Evolutionary conservation across 2,888 invertebrate species (phyloP).

Genomic region (Napeogenes inachia): DNA sequence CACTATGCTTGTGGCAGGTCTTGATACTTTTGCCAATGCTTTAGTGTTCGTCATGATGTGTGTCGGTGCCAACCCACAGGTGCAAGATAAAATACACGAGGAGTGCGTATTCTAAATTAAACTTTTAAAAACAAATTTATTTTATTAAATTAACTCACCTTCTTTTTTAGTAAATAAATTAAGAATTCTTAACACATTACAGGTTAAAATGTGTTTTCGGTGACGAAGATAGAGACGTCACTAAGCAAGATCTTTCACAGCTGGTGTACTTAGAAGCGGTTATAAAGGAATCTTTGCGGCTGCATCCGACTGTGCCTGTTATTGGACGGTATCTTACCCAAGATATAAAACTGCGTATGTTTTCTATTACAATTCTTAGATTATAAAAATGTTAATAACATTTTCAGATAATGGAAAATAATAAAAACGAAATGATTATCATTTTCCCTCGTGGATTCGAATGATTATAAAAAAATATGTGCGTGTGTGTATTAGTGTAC

Average conservation of each 20-base stretch:
- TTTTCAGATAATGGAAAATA: no score
- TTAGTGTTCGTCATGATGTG: conserved; percentile 60
- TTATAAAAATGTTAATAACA: no score
- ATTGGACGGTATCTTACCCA: conserved; percentile 44
- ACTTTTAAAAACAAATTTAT: no score
- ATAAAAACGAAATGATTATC: no score
- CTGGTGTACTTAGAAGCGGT: conserved; percentile 51
- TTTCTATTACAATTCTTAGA: no score
- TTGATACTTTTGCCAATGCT: conserved; percentile 67
- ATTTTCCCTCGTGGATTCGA: no score
- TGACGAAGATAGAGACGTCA: conserved; percentile 41
- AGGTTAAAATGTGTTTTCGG: conserved; percentile 46
- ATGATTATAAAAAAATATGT: no score
- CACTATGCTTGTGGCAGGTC: conserved; percentile 77
- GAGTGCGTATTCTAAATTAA: background rate
- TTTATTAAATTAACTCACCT: no score
- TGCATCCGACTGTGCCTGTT: conserved; percentile 47
- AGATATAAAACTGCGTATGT: conserved; percentile 40
- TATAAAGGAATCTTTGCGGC: conserved; percentile 49
- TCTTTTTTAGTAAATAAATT: no score
- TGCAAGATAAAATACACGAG: conserved; percentile 42
- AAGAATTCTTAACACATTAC: conserved; percentile 13
- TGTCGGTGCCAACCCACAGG: conserved; percentile 60
- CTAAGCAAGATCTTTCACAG: conserved; percentile 45
- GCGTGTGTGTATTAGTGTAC: no score